A percentile compares a stretch with the other conserved stretches of the same genome.
Conservation (phyloP, 2,797 vertebrate genomes). For the Acrossocheilus fasciatus region DNA sequence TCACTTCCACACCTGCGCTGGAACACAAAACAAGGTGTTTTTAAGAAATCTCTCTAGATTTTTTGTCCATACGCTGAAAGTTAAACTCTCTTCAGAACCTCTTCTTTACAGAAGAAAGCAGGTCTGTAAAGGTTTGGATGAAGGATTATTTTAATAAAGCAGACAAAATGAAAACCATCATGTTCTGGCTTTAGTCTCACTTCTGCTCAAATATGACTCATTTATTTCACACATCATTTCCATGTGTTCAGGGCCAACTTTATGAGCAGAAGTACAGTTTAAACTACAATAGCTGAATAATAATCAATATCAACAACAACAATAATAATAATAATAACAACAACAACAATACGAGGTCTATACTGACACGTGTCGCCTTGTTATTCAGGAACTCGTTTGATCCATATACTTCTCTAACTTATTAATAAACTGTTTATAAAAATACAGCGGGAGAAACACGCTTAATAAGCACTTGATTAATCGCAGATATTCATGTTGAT, state of each 20-base stretch:
- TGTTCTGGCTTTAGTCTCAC: background rate
- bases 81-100: background rate
- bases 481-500: background rate
- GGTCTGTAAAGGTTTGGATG: too few species aligned
- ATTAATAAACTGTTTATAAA: background rate
- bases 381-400: background rate
- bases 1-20: too few species aligned
- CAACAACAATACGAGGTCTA: background rate
- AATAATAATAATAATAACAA: background rate
- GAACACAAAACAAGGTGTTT: too few species aligned
- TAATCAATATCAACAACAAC: background rate
- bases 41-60: too few species aligned
- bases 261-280: background rate
- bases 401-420: too few species aligned
- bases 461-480: background rate
- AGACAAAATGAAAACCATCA: background rate
- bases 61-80: too few species aligned
- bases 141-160: background rate
- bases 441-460: background rate
- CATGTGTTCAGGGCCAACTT: background rate
- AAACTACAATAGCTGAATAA: background rate
- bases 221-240: background rate
- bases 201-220: background rate
- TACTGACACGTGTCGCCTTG: constrained; percentile 23
- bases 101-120: background rate